Conservation (phyloP, 2,888 invertebrate genomes). For the Eupithecia exiguata region DNA sequence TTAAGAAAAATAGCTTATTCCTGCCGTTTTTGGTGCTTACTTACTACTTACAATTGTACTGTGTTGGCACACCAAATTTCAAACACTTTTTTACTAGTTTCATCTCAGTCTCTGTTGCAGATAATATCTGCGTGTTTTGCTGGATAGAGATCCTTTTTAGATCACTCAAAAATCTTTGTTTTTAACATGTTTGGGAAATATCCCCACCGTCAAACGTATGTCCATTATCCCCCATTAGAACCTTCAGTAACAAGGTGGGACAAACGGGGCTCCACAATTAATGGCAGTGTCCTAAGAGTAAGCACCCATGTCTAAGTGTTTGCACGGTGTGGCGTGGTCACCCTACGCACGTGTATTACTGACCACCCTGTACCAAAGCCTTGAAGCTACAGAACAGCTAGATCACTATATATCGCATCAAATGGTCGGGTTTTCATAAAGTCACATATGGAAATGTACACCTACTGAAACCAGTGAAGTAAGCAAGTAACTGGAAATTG, state of each 20-base stretch:
- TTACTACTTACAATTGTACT: not conserved
- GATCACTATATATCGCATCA: not conserved
- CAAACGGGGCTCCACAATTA: slow-evolving; percentile 33
- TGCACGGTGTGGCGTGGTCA: slow-evolving; percentile 50
- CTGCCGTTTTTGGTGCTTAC: not conserved
- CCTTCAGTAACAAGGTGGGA: slow-evolving; percentile 22
- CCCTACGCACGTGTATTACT: slow-evolving; percentile 48
- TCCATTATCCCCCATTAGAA: slow-evolving; percentile 26
- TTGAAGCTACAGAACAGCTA: slow-evolving; percentile 7
- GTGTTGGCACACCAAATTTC: not conserved
- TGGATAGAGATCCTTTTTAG: not conserved
- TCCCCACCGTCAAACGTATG: not conserved
- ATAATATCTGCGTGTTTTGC: not conserved
- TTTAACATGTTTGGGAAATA: not conserved
- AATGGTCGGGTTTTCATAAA: not conserved
- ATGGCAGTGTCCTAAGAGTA: slow-evolving; percentile 44
- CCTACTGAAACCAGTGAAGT: not conserved
- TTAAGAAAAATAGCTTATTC: not conserved
- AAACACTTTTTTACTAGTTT: not conserved
- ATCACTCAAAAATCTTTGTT: not conserved
- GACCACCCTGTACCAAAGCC: slow-evolving; percentile 47
- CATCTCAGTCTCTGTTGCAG: not conserved
- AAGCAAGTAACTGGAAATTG: no score
- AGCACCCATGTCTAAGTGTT: slow-evolving; percentile 56
- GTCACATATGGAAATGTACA: not conserved